Base-by-base conservation (phyloP, 2,113 vertebrate genomes). In the Barnardius zonarius region DNA sequence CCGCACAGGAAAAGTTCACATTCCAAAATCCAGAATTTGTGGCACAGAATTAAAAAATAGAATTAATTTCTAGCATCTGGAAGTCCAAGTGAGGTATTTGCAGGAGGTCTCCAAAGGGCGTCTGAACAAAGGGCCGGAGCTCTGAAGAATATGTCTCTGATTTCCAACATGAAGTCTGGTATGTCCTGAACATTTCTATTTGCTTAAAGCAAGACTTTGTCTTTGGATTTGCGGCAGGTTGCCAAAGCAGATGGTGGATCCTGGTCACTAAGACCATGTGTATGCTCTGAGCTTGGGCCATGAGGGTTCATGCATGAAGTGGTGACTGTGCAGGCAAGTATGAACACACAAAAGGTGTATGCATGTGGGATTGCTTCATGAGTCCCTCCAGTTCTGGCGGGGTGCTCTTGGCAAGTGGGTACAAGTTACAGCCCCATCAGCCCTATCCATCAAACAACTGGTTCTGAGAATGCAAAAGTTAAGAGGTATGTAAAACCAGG, bases 41-140 rank as follows among this genome's bases (percentile, higher is more conserved):
- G 96, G 95, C 78, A 78, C 43, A 49, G 93, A 95, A 96, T 96
- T 96, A 95, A 91, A 95, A 97, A 96, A 92, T 93, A 64, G 76
- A 92, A 96, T 94, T 95, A 94, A 96, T 96, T 94, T 94, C 88
- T 82, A 91, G 86, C 95, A 94, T 94, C 93, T 95, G 95, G 93
- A 81, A 88, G 95, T 89, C 95, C 86, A 64, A 94, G 93, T 76
- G 88, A 94, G 92, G 90, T 81, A 95, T 96, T 94, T 94, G 95
- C 52, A 3, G 93, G 93, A 94, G 91, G 88, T 96, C 96, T 95
- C 96, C 92, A 86, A 96, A 96, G 95, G 95, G 90, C 78, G 52
- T 93, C 90, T 88, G 94, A 95, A 96, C 85, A 95, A 93, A 96
- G 93, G 94, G 92, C 84, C 87, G 44, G 93, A 37, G 75, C 86